A percentile compares a stretch with the other conserved stretches of the same genome.
Evolutionary conservation across 2,797 vertebrate genomes (phyloP).

Genomic region (Xiphorhynchus erythropygius): DNA sequence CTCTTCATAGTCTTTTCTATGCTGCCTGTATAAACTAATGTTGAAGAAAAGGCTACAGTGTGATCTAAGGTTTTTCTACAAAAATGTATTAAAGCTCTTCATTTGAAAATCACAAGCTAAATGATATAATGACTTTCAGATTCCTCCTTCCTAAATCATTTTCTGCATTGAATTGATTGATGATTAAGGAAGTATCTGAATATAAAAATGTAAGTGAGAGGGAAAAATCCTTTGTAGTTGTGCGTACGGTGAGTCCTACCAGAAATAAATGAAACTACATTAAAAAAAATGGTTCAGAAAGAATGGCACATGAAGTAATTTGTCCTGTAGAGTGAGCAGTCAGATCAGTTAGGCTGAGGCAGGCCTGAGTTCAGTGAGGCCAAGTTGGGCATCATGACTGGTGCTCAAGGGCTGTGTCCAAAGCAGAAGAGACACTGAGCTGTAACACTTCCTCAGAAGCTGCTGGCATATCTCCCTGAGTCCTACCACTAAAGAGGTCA

Average conservation of each 20-base stretch:
- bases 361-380: background rate
- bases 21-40: background rate
- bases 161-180: background rate
- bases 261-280: slow-evolving; percentile 1
- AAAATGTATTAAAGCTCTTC: slow-evolving; percentile 31
- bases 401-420: background rate
- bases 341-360: background rate
- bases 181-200: slow-evolving; percentile 16
- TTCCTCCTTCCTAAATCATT: slow-evolving; percentile 25
- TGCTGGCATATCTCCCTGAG: background rate
- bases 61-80: background rate
- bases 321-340: background rate
- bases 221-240: background rate
- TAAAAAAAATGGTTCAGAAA: background rate
- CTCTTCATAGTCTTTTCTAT: slow-evolving; percentile 14
- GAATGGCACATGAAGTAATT: background rate
- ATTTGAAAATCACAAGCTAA: slow-evolving; percentile 38
- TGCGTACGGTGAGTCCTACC: background rate
- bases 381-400: background rate
- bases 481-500: background rate
- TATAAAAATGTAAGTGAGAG: background rate
- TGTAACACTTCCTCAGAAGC: background rate
- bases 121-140: slow-evolving; percentile 22
- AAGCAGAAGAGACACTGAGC: background rate
- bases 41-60: slow-evolving; percentile 11